Conservation (phyloP, 2,888 invertebrate genomes). For the Troglohyphantes excavatus region DNA sequence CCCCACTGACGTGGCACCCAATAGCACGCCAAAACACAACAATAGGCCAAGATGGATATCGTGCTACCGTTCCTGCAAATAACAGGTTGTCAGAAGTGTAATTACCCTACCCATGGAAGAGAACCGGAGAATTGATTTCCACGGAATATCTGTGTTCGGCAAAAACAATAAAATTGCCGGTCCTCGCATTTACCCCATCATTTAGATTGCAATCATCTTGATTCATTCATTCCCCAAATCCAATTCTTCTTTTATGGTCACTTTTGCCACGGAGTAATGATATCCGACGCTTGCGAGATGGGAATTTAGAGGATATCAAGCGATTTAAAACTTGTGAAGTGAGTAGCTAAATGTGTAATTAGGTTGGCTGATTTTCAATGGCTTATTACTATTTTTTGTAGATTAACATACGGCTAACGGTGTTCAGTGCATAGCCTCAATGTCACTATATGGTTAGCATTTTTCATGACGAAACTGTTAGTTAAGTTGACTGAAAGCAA, state of each 20-base stretch:
- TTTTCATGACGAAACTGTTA: too few relatives aligned
- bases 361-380: too few relatives aligned
- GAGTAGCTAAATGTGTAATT: too few relatives aligned
- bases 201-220: constrained; percentile 62
- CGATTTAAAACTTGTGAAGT: not conserved
- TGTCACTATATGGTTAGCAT: too few relatives aligned
- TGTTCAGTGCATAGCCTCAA: too few relatives aligned
- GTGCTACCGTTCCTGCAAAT: constrained; percentile 69
- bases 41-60: constrained; percentile 47
- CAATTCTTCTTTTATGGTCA: constrained; percentile 18
- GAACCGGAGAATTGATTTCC: constrained; percentile 72
- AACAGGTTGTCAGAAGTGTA: constrained; percentile 71
- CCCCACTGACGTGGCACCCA: constrained; percentile 27
- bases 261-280: not conserved
- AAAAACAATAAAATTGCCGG: constrained; percentile 72
- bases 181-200: constrained; percentile 49
- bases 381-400: too few relatives aligned
- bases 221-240: not conserved
- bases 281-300: not conserved
- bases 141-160: constrained; percentile 59
- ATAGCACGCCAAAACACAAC: constrained; percentile 20
- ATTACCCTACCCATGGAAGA: constrained; percentile 50
- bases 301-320: not conserved
- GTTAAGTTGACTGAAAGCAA: too few relatives aligned
- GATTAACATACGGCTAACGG: too few relatives aligned